These are phyloP conservation scores for Scolopax bukidnonensis DNA, from an alignment of 2,797 vertebrate species.

Conservation along the genomic window DNA sequence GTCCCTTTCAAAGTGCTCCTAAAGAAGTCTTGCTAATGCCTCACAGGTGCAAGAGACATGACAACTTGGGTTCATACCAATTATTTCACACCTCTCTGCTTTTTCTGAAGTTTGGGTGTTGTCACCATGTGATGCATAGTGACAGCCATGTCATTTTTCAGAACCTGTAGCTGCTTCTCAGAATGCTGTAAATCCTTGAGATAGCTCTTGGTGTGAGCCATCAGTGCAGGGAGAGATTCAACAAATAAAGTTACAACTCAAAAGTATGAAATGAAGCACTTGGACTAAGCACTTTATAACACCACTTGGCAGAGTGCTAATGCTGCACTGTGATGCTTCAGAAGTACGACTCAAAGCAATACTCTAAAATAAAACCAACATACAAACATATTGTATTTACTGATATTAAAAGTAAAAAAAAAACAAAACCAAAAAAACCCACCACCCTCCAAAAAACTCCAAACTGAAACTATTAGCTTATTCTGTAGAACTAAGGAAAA, in stretches of 20 bases:
- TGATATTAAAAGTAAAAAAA: background rate
- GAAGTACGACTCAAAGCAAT: background rate
- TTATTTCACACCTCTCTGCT: constrained; percentile 3
- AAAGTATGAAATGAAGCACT: background rate
- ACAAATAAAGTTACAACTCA: background rate
- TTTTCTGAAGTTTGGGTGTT: background rate
- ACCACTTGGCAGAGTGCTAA: background rate
- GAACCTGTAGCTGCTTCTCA: background rate
- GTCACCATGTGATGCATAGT: background rate
- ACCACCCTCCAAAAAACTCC: too few species aligned
- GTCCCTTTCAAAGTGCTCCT: background rate
- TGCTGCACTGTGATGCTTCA: background rate
- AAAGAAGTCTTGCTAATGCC: background rate
- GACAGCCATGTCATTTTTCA: background rate
- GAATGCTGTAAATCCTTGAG: background rate
- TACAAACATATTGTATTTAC: background rate
- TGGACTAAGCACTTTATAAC: background rate
- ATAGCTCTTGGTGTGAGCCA: background rate
- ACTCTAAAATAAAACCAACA: background rate
- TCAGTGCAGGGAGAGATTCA: background rate
- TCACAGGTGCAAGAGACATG: background rate
- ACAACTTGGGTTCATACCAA: background rate
- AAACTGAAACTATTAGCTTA: background rate
- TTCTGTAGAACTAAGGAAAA: background rate
- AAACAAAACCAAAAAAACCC: too few species aligned